Conservation (phyloP, 1,140 invertebrate genomes). For the Globodera rostochiensis region DNA sequence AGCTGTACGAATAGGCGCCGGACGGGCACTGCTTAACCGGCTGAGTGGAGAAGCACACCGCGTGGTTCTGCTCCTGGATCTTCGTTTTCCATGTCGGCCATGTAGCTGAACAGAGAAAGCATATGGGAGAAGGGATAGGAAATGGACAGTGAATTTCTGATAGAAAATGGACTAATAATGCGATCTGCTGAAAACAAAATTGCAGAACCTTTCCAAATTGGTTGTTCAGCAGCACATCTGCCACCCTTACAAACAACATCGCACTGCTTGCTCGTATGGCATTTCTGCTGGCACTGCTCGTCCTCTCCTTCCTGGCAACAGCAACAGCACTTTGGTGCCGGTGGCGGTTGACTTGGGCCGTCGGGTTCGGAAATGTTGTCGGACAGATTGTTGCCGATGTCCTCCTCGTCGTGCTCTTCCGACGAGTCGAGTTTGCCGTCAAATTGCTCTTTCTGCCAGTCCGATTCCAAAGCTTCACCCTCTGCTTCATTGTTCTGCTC, state of each 20-base stretch:
- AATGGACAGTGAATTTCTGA: neutral
- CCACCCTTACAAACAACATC: too few species aligned
- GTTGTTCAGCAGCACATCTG: constrained; percentile 12
- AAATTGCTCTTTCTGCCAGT: constrained; percentile 23
- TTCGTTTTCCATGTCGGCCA: constrained; percentile 31
- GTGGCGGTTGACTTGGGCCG: too few species aligned
- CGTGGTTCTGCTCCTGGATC: constrained; percentile 35
- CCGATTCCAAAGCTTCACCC: neutral
- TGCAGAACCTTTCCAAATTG: too few species aligned
- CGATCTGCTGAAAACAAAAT: too few species aligned
- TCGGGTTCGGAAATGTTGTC: neutral
- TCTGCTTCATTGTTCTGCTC: constrained; percentile 10
- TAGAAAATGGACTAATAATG: too few species aligned
- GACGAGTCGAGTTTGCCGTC: neutral
- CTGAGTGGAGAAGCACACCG: constrained; percentile 52
- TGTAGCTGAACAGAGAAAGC: neutral
- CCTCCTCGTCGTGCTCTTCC: neutral
- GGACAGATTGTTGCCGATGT: constrained; percentile 2
- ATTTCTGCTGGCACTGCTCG: constrained; percentile 24
- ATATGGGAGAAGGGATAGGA: too few species aligned
- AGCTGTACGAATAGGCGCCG: constrained; percentile 1
- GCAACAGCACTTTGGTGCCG: neutral
- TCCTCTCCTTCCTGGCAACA: neutral
- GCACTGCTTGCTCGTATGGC: neutral
- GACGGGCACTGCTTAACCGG: constrained; percentile 46